Evolutionary conservation across 2,888 invertebrate species (phyloP), one percentile per base, ranked within the genome.

Genomic region (Drosophila buzzatii): DNA sequence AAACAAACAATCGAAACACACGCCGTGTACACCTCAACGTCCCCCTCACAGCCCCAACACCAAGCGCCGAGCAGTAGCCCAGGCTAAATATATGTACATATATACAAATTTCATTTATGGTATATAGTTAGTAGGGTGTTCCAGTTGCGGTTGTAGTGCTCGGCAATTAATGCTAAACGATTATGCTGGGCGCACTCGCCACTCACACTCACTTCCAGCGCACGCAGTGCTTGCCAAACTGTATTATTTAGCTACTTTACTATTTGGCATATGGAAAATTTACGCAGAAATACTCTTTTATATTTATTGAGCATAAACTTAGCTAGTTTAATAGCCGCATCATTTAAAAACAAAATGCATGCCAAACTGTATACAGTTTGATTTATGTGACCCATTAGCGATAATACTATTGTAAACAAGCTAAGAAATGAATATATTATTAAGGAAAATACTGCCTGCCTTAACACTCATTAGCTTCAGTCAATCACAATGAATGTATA

Each of bases 1-100:
- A 85, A 85, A 90, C 86, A 85, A 90, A 85, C 82, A 89, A 89
- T 59, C 64, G 64, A 72, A 81, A 73, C 82, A 87, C 76, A 89
- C 85, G 73, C 72, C 73, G 75, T 56, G 67, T 59, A 71, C 66
- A 65, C 61, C 44, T 8, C 47, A n/a, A 27, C 47, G n/a, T 18
- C 53, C 53, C 56, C 33, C 49, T 66, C 33, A 14, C 8, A 14
- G 37, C 16, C 57, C 55, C 58, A 63, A 45, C 51, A 63, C 39
- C 20, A 47, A 18, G 20, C 20, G 27, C 14, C 47, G 47, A 70
- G 41, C 39, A 47, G 39, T 41, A 41, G 8, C 33, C 18, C 27
- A 18, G 14, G 31, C 39, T n/a, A 33, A 20, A 65, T 10, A 69
- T 27, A 27, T 27, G 3, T 16, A 18, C 9, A 18, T 42, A 18